A percentile compares a stretch with the other conserved stretches of the same genome.
phyloP scores from a whole-genome alignment of 2,888 invertebrate species.

The Sipha maydis region DNA sequence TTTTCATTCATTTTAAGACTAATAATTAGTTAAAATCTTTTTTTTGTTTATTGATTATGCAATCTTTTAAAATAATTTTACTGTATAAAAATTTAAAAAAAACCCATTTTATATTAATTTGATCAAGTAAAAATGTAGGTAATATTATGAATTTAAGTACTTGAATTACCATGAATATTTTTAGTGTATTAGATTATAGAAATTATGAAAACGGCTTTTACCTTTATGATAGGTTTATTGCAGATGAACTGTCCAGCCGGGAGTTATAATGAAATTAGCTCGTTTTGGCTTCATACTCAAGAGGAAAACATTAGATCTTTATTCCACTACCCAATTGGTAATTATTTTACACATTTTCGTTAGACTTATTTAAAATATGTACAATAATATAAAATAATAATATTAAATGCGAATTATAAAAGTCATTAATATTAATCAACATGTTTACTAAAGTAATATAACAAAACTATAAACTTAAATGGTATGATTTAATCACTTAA shows the following conservation, averaged over 20 bases:
- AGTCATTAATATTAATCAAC: not conserved
- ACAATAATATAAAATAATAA: not conserved
- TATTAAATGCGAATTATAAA: not conserved
- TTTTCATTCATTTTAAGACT: no score
- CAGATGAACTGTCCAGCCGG: conserved; percentile 72
- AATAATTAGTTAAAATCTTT: no score
- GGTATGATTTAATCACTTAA: not conserved
- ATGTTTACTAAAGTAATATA: not conserved
- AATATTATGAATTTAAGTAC: not conserved
- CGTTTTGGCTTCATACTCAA: conserved; percentile 74
- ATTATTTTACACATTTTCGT: conserved; percentile 16
- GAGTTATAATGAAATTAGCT: conserved; percentile 72
- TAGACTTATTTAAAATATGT: not conserved
- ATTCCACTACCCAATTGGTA: conserved; percentile 70
- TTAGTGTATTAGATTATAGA: conserved; percentile 11
- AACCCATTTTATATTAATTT: not conserved
- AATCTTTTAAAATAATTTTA: no score
- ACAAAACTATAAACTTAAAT: not conserved
- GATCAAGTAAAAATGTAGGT: not conserved
- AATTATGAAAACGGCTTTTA: conserved; percentile 66
- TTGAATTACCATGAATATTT: not conserved
- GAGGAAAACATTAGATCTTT: conserved; percentile 72
- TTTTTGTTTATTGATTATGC: no score
- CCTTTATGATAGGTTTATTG: conserved; percentile 61
- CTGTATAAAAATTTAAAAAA: no score